Base-by-base conservation (phyloP, 2,113 vertebrate genomes). In the Amblyopsis rosae region DNA sequence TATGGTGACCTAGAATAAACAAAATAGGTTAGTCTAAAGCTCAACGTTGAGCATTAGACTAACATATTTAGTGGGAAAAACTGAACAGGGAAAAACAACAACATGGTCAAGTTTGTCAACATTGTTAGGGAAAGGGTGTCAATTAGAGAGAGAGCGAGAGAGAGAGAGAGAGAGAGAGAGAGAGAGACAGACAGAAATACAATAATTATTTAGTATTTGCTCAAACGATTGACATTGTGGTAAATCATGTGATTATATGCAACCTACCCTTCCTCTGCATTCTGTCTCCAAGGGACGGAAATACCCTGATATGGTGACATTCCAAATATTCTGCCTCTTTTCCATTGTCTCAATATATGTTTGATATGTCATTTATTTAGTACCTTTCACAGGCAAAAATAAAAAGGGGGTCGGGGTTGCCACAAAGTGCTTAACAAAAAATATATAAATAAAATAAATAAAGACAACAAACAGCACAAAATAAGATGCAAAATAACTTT, bases 21-120 rank as follows among this genome's bases (percentile, higher is more conserved):
- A 62, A 17, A 19, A 1, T 11, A 15, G 4, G 6, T 8, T 41
- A 7, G 35, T 26, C 35, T 41, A 41, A 8, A 41, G 35, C 26
- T 26, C 26, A 26, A 26, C 26, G 2, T 26, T 26, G 26, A 26
- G 26, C 26, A 26, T 26, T 26, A 26, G 26, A 26, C 26, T 26
- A 55, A 16, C 15, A 3, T n/a, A 16, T 55, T 16, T 6, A 55
- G 53, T 16, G 1, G 17, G 17, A 55, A 15, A 53, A 13, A n/a
- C 45, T 50, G 26, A 73, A 15, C 12, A 55, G 7, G 46, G 62
- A 67, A 59, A n/a, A 56, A 62, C 33, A n/a, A 17, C 33, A 47
- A 6, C 5, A 35, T 49, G 58, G 49, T 16, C 35, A 26, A 65
- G 11, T 75, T 12, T 62, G 48, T 62, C 19, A 41, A 33, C 10